phyloP scores from a whole-genome alignment of 35 echinoderm and acorn worm species.

The Heliocidaris erythrogramma region DNA sequence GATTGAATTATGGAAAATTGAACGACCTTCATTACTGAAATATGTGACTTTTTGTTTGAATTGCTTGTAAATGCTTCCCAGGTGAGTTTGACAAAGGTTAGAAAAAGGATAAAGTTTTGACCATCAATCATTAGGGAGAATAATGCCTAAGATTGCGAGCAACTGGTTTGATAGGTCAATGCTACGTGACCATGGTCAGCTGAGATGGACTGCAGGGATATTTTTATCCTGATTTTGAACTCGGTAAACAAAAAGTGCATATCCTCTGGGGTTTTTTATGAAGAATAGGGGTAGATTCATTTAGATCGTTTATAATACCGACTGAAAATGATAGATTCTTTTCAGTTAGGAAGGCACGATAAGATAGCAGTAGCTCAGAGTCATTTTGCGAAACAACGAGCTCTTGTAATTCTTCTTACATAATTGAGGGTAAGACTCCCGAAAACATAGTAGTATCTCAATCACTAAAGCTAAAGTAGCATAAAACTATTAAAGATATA shows the following conservation, averaged over 20 bases:
- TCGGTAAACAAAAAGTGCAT: not conserved
- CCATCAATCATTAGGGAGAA: constrained; percentile 1
- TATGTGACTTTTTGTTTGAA: not conserved
- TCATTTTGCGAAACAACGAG: not conserved
- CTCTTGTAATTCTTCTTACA: not conserved
- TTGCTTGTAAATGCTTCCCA: not conserved
- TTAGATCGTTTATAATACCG: too few relatives aligned
- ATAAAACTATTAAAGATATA: not conserved
- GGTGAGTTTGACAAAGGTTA: not conserved
- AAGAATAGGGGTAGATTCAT: not conserved
- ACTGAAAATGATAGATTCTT: too few relatives aligned
- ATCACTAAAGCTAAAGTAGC: too few relatives aligned
- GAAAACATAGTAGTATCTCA: not conserved
- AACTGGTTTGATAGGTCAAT: not conserved
- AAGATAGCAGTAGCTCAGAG: too few relatives aligned
- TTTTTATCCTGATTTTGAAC: not conserved
- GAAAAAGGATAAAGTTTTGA: not conserved
- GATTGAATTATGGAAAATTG: not conserved
- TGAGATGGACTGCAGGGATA: too few relatives aligned
- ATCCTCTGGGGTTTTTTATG: too few relatives aligned
- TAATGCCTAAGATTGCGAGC: not conserved
- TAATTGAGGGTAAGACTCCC: not conserved
- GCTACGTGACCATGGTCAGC: not conserved
- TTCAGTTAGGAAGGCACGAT: too few relatives aligned
- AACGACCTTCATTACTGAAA: constrained; percentile 3